phyloP scores from a whole-genome alignment of 1,140 invertebrate species.

The Aphis craccivora region DNA sequence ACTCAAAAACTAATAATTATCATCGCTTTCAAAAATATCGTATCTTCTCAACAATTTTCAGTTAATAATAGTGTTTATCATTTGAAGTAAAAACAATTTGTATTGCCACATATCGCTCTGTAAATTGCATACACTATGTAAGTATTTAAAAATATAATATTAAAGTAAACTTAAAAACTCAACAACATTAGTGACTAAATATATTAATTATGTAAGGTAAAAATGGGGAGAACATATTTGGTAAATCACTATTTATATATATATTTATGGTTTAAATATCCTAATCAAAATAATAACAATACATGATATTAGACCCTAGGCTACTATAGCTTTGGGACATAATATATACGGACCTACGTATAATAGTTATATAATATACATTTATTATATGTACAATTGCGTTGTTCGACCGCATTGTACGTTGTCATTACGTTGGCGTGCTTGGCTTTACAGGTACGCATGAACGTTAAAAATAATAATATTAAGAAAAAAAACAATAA shows the following conservation, averaged over 20 bases:
- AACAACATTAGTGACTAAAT: neutral
- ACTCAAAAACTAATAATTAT: neutral
- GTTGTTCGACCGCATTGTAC: conserved; percentile 43
- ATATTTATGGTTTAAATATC: conserved; percentile 2
- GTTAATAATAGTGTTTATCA: neutral
- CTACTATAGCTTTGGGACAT: conserved; percentile 10
- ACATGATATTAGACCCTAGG: neutral
- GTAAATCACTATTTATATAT: neutral
- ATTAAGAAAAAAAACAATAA: neutral
- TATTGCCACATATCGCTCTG: neutral
- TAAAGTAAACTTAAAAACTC: neutral
- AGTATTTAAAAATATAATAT: neutral
- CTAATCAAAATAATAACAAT: conserved; percentile 10
- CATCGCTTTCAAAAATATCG: neutral
- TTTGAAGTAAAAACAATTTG: neutral
- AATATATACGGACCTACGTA: conserved; percentile 22
- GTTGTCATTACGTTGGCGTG: conserved; percentile 30
- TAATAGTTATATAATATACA: conserved; percentile 19
- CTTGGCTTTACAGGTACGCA: conserved; percentile 44
- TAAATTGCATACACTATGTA: neutral
- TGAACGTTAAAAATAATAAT: neutral
- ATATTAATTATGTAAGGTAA: neutral
- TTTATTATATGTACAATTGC: conserved; percentile 7
- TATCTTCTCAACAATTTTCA: neutral
- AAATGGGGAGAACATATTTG: neutral